Base-by-base conservation (phyloP, 2,113 vertebrate species). In the Platichthys stellatus region DNA sequence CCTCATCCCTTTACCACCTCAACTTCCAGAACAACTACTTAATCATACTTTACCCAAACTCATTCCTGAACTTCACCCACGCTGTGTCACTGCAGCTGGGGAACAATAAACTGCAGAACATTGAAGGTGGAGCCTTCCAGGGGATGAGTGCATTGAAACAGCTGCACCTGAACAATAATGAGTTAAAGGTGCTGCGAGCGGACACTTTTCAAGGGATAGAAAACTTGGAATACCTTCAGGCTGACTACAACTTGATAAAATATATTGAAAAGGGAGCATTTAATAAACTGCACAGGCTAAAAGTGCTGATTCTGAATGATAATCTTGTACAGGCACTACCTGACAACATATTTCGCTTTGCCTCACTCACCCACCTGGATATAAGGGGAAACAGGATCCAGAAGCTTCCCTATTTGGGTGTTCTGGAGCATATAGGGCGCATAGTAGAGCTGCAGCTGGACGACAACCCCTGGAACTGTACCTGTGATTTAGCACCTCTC, bases 181-280 rank as follows among this genome's bases (percentile, higher is more conserved):
- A 99, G 95, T 94, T 99, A 86, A 99, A 97, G 93, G 94, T 97
- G 89, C 95, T 99, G 80, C 94, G 96, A 68, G 97, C 97, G 62
- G 97, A 99, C 95, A 98, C 97, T 90, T 99, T 99, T 90, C 93
- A 96, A 91, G 97, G 98, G 84, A 97, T 99, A 86, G 98, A 99
- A 92, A 99, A 98, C 94, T 94, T 99, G 97, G 98, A 99, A 93
- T 99, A 99, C 93, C 97, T 99, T 92, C 98, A 99, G 94, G 97
- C 97, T 78, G 98, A 99, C 96, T 99, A 99, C 95, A 99, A 99
- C 94, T 95, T 99, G 95, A 99, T 99, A 89, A 98, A 97, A 94
- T 97, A 96, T 94, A 97, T 99, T 85, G 98, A 99, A 93, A 96
- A 97, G 57, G 98, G 97, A 94, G 96, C 97, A 80, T 99, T 99